Evolutionary conservation across 2,797 vertebrate species (phyloP).

Genomic region (Catharus ustulatus): DNA sequence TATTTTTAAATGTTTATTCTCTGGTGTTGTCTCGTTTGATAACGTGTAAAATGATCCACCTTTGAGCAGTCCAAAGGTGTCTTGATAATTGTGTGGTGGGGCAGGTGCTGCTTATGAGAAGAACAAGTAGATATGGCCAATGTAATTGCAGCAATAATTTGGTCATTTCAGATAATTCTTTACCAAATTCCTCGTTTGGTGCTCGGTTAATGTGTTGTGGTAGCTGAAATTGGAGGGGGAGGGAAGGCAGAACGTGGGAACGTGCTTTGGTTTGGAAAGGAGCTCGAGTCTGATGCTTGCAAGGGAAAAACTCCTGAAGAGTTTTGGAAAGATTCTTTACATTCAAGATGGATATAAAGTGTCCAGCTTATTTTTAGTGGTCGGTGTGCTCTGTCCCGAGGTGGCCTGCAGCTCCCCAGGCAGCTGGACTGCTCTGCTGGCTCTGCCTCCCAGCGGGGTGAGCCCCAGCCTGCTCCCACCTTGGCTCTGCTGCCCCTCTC

Average conservation of each 20-base stretch:
- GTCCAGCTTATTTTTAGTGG: constrained; percentile 37
- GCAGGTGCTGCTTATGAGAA: not conserved
- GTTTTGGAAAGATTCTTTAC: constrained; percentile 37
- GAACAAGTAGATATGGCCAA: not conserved
- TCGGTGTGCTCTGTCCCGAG: not conserved
- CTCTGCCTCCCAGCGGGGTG: not conserved
- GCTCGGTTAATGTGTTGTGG: rapidly evolving
- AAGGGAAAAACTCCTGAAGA: not conserved
- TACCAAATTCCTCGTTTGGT: not conserved
- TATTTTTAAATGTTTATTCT: not conserved
- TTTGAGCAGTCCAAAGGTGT: not conserved
- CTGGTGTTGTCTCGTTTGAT: not conserved
- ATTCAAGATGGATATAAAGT: not conserved
- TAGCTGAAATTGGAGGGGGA: not conserved
- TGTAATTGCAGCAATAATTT: not conserved
- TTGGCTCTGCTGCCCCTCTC: not conserved
- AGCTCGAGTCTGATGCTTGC: not conserved
- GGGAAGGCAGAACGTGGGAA: not conserved
- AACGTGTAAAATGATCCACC: not conserved
- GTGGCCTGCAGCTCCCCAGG: not conserved
- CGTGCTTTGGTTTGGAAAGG: not conserved
- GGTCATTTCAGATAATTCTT: not conserved
- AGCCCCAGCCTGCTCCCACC: not conserved
- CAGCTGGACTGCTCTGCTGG: not conserved
- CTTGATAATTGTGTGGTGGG: not conserved